Percentiles rank a stretch among this genome's conserved stretches.
These are phyloP conservation scores for Troilus luridus DNA, from an alignment of 2,888 invertebrate genomes.

Conservation along the genomic window DNA sequence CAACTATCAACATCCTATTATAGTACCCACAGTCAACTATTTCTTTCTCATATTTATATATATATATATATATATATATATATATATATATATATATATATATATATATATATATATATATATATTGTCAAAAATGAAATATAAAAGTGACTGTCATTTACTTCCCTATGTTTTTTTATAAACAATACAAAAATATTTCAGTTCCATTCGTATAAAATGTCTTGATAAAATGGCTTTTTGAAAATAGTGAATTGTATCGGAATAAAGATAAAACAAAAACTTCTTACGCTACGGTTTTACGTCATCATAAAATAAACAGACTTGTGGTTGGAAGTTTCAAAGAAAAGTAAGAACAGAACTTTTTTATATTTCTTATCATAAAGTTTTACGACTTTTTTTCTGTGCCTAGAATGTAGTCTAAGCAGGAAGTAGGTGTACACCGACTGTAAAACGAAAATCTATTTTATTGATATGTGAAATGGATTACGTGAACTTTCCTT, in stretches of 20 bases:
- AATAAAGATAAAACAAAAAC: background rate
- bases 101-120: too few relatives aligned
- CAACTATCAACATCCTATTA: too few relatives aligned
- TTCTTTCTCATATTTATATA: too few relatives aligned
- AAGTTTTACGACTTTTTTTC: constrained; percentile 31
- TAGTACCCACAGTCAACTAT: too few relatives aligned
- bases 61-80: too few relatives aligned
- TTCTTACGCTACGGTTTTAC: background rate
- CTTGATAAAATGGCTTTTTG: background rate
- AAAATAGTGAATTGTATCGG: background rate
- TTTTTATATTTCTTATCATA: constrained; percentile 29
- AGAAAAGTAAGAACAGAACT: background rate
- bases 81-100: too few relatives aligned
- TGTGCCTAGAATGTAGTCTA: background rate
- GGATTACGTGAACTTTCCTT: background rate
- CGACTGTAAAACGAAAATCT: background rate
- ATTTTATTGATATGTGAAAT: background rate
- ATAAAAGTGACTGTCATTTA: too few relatives aligned
- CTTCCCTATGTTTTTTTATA: too few relatives aligned
- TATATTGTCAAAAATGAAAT: too few relatives aligned
- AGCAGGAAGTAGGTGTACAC: background rate
- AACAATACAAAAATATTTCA: background rate
- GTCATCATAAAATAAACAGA: background rate
- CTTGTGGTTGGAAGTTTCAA: background rate
- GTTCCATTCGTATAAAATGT: background rate